These are phyloP conservation scores for Atherix ibis DNA, from an alignment of 2,888 invertebrate genomes.

Conservation along the genomic window DNA sequence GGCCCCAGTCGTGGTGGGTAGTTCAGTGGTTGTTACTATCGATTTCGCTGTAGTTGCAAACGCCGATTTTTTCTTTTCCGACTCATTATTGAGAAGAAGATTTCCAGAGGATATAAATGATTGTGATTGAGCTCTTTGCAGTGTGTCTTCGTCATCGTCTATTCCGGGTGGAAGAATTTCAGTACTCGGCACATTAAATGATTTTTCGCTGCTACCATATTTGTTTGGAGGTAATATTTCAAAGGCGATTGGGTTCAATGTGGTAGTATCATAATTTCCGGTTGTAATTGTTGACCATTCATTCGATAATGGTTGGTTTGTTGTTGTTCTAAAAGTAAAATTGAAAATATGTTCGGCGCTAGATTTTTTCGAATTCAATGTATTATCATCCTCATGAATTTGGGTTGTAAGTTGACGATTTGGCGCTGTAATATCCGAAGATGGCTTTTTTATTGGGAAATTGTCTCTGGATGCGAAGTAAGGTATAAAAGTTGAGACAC, in stretches of 20 bases:
- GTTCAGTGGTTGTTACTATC: slow-evolving; percentile 6
- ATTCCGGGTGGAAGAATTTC: slow-evolving; percentile 32
- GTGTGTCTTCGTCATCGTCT: slow-evolving; percentile 46
- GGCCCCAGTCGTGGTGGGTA: no score
- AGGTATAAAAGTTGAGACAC: slow-evolving; percentile 21
- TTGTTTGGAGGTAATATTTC: slow-evolving; percentile 17
- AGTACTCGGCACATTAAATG: slow-evolving; percentile 24
- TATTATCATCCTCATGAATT: slow-evolving; percentile 33
- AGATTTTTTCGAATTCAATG: no score
- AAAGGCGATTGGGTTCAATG: slow-evolving; percentile 18
- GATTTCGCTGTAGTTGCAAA: slow-evolving; percentile 2
- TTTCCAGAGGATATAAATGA: slow-evolving; percentile 47
- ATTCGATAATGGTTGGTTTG: not conserved
- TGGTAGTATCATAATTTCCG: slow-evolving; percentile 4
- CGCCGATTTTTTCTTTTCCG: not conserved
- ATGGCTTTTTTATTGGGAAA: slow-evolving; percentile 6
- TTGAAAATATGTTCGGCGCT: no score
- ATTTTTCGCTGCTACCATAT: slow-evolving; percentile 8
- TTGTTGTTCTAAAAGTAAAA: not conserved
- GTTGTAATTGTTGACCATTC: slow-evolving; percentile 11
- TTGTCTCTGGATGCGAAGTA: slow-evolving; percentile 3
- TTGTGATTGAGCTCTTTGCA: slow-evolving; percentile 54
- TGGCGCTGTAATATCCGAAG: slow-evolving; percentile 28
- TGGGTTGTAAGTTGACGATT: no score
- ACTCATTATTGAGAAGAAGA: slow-evolving; percentile 10